Base-by-base conservation (phyloP, 2,113 vertebrate genomes). In the Struthidea cinerea region DNA sequence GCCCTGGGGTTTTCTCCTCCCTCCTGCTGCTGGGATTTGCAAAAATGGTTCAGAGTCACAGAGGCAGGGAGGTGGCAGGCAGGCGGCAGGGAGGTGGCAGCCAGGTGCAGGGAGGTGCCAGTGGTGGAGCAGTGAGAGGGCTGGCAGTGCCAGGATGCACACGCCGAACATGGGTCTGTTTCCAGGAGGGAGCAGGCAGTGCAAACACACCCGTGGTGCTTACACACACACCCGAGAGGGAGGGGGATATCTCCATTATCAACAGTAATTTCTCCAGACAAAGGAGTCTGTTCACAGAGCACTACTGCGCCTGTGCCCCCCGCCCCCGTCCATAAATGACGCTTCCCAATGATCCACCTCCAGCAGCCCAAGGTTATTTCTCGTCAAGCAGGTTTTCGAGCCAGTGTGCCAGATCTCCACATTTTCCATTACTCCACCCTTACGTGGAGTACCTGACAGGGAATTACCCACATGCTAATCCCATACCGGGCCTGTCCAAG, bases 391-490 rank as follows among this genome's bases (percentile, higher is more conserved):
- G 12, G 94, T 94, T 94, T 87, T 78, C 2, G 9, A 90, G 82
- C 79, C 85, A 3, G 44, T 2, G 46, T 39, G 77, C 78, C 94
- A 79, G 84, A 86, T 73, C 70, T 81, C 59, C 78, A 7, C 70
- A 74, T 96, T 96, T 95, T 91, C 96, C 94, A 89, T 82, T 13
- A 30, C 92, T 57, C 70, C 94, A 90, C 82, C 79, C 82, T 56
- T 9, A 32, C 1, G 17, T 32, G 47, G 63, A 55, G 53, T 33
- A 22, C 28, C 90, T 15, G 77, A 27, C 13, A 53, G 87, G 84
- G 65, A 87, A 79, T 76, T 70, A 50, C 65, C 74, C 65, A 5
- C 47, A 32, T 2, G 11, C 55, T 50, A 28, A 55, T 76, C n/a
- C 61, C 1, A 5, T 37, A 6, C 2, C 4, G 27, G 86, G 93